phyloP scores from a whole-genome alignment of 2,113 vertebrate species.

The Petroica traversi region DNA sequence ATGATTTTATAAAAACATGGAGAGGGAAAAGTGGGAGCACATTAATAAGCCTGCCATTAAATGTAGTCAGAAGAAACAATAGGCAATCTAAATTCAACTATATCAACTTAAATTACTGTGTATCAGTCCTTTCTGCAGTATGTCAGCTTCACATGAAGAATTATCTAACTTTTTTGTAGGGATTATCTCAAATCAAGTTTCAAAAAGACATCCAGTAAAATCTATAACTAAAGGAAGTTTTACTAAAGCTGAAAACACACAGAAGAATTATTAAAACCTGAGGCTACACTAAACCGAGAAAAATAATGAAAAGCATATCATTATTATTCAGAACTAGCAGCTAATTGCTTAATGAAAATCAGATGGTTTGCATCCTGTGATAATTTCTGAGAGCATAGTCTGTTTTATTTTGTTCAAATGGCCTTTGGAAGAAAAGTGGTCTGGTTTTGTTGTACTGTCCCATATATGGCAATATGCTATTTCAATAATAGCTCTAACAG shows the following conservation, averaged over 20 bases:
- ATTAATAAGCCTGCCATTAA: not conserved
- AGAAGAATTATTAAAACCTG: constrained; percentile 33
- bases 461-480: not conserved
- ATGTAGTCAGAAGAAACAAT: not conserved
- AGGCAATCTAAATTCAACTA: not conserved
- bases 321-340: not conserved
- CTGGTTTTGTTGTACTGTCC: not conserved
- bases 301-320: constrained; percentile 27
- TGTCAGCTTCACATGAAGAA: not conserved
- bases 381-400: not conserved
- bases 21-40: not conserved
- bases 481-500: not conserved
- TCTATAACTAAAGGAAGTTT: not conserved
- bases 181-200: constrained; percentile 16
- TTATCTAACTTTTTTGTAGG: constrained; percentile 6
- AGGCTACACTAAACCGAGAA: constrained; percentile 15
- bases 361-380: not conserved
- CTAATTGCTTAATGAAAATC: constrained; percentile 38
- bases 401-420: not conserved
- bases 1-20: not conserved
- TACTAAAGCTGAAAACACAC: constrained; percentile 28
- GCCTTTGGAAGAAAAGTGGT: not conserved
- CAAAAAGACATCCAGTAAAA: not conserved
- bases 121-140: not conserved
- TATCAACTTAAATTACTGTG: not conserved